A percentile compares a stretch with the other conserved stretches of the same genome.
These are phyloP conservation scores for Limnephilus auricula DNA, from an alignment of 2,888 invertebrate species.

Conservation along the genomic window DNA sequence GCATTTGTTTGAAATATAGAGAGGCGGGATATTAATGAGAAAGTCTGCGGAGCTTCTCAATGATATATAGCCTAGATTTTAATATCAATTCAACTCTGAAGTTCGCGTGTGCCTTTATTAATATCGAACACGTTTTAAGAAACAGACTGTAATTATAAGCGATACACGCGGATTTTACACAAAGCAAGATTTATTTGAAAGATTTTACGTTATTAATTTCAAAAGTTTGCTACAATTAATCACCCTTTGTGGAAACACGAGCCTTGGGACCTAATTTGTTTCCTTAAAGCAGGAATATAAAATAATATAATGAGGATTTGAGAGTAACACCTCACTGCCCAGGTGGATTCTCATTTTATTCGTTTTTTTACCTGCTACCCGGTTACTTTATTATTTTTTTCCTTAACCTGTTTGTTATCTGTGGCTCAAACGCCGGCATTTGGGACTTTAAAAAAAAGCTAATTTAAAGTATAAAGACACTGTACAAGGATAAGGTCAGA, in stretches of 20 bases:
- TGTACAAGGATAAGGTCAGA: too few species aligned
- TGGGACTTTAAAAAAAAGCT: too few species aligned
- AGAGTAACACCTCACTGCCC: neutral
- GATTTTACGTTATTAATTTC: constrained; percentile 27
- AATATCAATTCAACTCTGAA: constrained; percentile 25
- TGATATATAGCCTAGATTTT: constrained; percentile 19
- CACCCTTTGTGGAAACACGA: neutral
- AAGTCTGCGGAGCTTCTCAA: neutral
- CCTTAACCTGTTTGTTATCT: too few species aligned
- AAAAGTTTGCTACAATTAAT: neutral
- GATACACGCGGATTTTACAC: constrained; percentile 4
- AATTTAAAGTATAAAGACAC: too few species aligned
- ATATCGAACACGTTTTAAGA: constrained; percentile 4
- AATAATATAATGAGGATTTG: neutral
- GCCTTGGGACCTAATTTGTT: neutral
- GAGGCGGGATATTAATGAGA: neutral
- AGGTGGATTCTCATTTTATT: too few species aligned
- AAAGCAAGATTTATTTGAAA: constrained; percentile 29
- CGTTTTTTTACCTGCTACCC: too few species aligned
- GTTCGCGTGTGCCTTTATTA: constrained; percentile 7
- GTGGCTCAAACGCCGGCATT: too few species aligned
- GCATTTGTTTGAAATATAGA: neutral
- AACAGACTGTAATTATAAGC: constrained; percentile 16
- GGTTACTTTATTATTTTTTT: too few species aligned
- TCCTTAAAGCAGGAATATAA: neutral